Conservation (phyloP, 1,140 invertebrate genomes). For the Copidosoma floridanum region DNA sequence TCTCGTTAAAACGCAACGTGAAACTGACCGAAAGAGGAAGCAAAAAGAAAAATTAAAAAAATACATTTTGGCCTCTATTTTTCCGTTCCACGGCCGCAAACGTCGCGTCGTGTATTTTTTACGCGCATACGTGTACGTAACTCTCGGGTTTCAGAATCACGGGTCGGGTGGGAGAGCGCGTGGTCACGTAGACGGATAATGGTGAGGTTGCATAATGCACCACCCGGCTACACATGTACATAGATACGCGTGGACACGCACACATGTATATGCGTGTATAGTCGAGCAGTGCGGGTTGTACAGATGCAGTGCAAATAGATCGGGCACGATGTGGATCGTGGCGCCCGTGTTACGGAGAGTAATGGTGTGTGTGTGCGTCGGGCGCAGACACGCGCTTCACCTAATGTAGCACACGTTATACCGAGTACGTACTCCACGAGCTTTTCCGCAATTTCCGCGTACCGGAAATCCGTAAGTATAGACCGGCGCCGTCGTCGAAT, state of each 20-base stretch:
- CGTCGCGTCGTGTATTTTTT: too few species aligned
- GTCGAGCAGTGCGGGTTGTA: too few species aligned
- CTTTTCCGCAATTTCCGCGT: constrained; percentile 11
- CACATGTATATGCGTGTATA: too few species aligned
- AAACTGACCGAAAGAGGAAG: neutral
- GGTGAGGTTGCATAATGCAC: constrained; percentile 15
- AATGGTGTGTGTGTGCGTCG: constrained; percentile 4
- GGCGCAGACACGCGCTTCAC: neutral
- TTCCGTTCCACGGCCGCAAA: too few species aligned
- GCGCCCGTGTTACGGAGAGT: neutral
- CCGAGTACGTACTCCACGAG: neutral
- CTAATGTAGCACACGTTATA: neutral
- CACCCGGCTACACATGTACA: neutral
- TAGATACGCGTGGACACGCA: neutral
- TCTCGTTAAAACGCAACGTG: neutral
- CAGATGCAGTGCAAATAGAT: too few species aligned
- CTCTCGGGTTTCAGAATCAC: too few species aligned
- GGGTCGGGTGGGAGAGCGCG: neutral
- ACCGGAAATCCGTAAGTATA: constrained; percentile 9
- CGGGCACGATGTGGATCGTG: too few species aligned
- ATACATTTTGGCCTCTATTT: neutral
- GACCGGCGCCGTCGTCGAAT: neutral
- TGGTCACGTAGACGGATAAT: constrained; percentile 14
- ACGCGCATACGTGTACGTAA: too few species aligned
- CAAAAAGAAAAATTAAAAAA: neutral